Base-by-base conservation (phyloP, 2,888 invertebrate species). In the Lithosia quadra region DNA sequence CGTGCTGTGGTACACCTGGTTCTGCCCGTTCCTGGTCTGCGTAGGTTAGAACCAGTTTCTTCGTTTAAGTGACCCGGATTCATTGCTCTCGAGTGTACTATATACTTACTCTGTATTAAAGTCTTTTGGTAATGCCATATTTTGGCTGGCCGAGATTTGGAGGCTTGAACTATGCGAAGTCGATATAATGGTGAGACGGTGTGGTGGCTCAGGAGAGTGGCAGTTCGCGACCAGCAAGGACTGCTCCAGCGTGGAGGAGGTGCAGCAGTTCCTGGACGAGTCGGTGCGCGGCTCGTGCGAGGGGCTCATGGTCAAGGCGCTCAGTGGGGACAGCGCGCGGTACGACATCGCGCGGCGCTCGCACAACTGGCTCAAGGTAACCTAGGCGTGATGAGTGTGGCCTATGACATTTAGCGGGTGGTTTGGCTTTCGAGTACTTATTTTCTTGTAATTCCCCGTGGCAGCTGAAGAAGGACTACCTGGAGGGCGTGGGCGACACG, bases 321-420 rank as follows among this genome's bases (percentile, higher is more conserved):
- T 99, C 64, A 96, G 97, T 80, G 96, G 97, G 39, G 90, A 91
- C 5, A 97, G 98, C 83, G 98, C 99, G 0, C 97, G 98, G 0
- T 99, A 99, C 91, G 99, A 99, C 95, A 99, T 99, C 81, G 99
- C 99, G 0, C 98, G 99, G 82, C 95, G 99, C 55, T 98, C 98
- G 0, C 96, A 97, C 76, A 99, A 99, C 91, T 99, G 99, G 99
- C 94, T 99, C 53, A 99, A 99, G 96, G 94, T 92, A 73, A 0
- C 13, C 1, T 13, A 11, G 0, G 28, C 28, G 5, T n/a, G n/a
- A n/a, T n/a, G n/a, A 28, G 28, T 28, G 28, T 28, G 28, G 28
- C 3, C 28, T 28, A 5, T 28, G 28, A 28, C 2, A 28, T 28
- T 28, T 28, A 28, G 28, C 28, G 28, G 2, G 28, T 28, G 39